These are phyloP conservation scores for Calycopis cecrops DNA, from an alignment of 1,140 invertebrate species.

Conservation along the genomic window DNA sequence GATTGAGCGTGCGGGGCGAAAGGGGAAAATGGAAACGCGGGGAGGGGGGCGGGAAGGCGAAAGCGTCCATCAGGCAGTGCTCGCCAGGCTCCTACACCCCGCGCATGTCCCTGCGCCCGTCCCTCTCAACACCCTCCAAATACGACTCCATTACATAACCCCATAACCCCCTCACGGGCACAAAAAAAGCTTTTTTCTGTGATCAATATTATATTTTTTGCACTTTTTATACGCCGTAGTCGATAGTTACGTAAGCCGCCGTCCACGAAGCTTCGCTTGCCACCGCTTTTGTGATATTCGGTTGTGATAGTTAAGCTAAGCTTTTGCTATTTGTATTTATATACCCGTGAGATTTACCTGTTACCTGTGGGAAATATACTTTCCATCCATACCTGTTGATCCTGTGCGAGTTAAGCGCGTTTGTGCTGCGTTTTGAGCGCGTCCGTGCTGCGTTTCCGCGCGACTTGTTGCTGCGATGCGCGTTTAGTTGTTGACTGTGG, in stretches of 20 bases:
- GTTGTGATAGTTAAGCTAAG: constrained; percentile 72
- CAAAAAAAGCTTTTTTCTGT: constrained; percentile 67
- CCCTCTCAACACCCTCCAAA: constrained; percentile 31
- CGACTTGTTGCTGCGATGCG: constrained; percentile 54
- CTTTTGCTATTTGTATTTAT: constrained; percentile 59
- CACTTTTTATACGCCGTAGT: constrained; percentile 62
- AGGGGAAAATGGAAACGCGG: constrained; percentile 25
- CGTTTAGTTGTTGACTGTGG: constrained; percentile 69
- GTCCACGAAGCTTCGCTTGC: constrained; percentile 72
- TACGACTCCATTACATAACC: constrained; percentile 63
- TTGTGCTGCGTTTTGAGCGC: constrained; percentile 14
- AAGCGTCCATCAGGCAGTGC: constrained; percentile 51
- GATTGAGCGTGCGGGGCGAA: constrained; percentile 28
- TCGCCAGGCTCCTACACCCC: constrained; percentile 61
- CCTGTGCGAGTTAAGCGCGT: constrained; percentile 12
- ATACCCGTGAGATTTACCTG: constrained; percentile 23
- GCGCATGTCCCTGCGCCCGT: constrained; percentile 56
- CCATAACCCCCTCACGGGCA: constrained; percentile 54
- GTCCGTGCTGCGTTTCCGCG: constrained; percentile 28
- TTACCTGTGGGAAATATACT: constrained; percentile 37
- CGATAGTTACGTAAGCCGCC: constrained; percentile 70
- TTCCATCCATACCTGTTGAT: constrained; percentile 47
- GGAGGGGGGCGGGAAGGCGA: constrained; percentile 28
- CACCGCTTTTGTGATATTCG: constrained; percentile 73
- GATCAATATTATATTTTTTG: constrained; percentile 61